These are phyloP conservation scores for Picus viridis DNA, from an alignment of 2,797 vertebrate species.

Conservation along the genomic window DNA sequence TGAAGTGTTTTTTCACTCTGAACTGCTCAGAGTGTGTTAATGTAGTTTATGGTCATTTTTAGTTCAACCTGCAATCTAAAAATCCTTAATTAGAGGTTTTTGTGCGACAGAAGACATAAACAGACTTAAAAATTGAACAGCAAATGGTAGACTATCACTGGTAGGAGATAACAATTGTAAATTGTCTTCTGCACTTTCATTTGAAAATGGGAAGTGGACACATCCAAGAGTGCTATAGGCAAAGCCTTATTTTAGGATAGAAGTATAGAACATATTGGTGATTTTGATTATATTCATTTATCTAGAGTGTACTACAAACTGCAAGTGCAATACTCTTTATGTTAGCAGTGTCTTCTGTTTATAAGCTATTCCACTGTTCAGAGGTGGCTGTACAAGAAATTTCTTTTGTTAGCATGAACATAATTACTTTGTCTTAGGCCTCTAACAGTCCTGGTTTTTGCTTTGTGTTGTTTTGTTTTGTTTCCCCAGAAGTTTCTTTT, in stretches of 20 bases:
- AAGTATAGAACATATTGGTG: background rate
- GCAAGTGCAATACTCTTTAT: background rate
- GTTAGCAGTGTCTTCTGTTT: background rate
- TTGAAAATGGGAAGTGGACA: background rate
- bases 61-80: background rate
- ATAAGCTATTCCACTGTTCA: background rate
- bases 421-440: background rate
- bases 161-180: background rate
- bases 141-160: background rate
- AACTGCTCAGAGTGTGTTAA: background rate
- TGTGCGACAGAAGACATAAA: background rate
- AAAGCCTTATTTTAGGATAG: background rate
- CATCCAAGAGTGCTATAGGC: background rate
- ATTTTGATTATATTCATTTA: background rate
- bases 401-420: accelerated
- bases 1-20: background rate
- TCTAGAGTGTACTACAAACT: background rate
- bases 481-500: background rate
- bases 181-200: background rate
- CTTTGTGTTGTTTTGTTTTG: background rate
- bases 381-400: background rate
- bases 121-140: background rate
- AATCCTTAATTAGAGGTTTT: background rate
- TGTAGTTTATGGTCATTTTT: background rate
- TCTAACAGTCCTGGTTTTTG: background rate